Conservation (phyloP, 2,797 vertebrate genomes). For the Sebastes nivosus region DNA sequence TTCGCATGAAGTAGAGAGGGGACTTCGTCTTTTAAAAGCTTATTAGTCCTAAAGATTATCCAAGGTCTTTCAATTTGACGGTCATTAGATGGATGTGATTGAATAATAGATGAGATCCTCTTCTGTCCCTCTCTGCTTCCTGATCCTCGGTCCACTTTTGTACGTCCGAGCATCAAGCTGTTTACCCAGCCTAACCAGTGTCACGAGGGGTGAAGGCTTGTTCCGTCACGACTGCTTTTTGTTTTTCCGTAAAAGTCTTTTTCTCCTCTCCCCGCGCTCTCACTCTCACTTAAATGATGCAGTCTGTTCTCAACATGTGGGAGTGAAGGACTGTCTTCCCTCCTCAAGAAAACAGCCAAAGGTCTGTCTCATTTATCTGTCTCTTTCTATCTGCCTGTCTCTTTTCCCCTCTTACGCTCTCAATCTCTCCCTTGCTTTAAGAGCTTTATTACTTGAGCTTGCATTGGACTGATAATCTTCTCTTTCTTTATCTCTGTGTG, state of each 20-base stretch:
- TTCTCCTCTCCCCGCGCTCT: constrained; percentile 24
- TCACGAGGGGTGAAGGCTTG: constrained; percentile 31
- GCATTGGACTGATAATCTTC: constrained; percentile 23
- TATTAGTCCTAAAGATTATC: constrained; percentile 67
- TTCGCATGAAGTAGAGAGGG: constrained; percentile 30
- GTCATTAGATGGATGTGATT: constrained; percentile 60
- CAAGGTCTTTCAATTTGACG: constrained; percentile 68
- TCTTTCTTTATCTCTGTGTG: constrained; percentile 15
- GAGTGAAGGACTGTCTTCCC: constrained; percentile 43
- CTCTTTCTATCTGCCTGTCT: constrained; percentile 39
- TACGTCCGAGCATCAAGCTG: constrained; percentile 31
- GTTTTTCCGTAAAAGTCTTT: constrained; percentile 53
- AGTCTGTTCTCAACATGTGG: constrained; percentile 56
- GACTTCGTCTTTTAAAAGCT: constrained; percentile 68
- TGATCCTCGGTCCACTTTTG: constrained; percentile 44
- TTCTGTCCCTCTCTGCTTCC: constrained; percentile 39
- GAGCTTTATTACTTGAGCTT: constrained; percentile 38
- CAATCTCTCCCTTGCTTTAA: constrained; percentile 34
- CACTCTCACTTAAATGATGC: constrained; percentile 54
- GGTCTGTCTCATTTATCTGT: constrained; percentile 58
- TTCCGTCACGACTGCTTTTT: constrained; percentile 34
- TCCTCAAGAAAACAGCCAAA: constrained; percentile 48
- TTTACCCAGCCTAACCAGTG: background rate
- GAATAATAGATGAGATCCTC: constrained; percentile 70
- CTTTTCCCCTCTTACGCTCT: constrained; percentile 26